Base-by-base conservation (phyloP, 1,140 invertebrate genomes). In the Drosophila ambigua region DNA sequence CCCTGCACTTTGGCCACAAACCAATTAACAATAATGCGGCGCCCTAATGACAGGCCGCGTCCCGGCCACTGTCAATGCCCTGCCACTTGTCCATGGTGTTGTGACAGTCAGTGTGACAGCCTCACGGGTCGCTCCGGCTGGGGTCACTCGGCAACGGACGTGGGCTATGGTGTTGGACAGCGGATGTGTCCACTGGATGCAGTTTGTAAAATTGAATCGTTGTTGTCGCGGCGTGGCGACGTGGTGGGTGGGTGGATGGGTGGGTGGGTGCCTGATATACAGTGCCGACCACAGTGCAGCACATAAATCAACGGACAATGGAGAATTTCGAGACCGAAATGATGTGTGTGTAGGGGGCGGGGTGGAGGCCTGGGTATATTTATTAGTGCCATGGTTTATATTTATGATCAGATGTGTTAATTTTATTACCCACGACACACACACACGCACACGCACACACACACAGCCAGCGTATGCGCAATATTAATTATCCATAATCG, bases 341-440 rank as follows among this genome's bases (percentile, higher is more conserved):
- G 16, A 23, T 50, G 4, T 6, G 48, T 7, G 46, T 5, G 2
- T n/a, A 1, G 16, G 16, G 48, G 23, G n/a, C 6, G 26, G 59
- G 24, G 31, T 15, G 28, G 55, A 15, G 55, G 2, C 4, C 20
- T 20, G 23, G 23, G 23, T 24, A 4, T 63, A 63, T 69, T 69
- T 69, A 68, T 66, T 65, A 35, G 49, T 49, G 39, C 11, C 53
- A 55, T 53, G 51, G 45, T 64, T 72, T 67, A 84, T 83, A 83
- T 83, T 83, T 83, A 83, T 79, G 76, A 41, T 63, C 66, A 61
- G 57, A 85, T 87, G 82, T 85, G 82, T 87, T 87, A 82, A 85
- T 85, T 85, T 87, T 87, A 85, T 85, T 85, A 78, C 82, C 68
- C 75, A 5, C 6, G 8, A 72, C 55, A 72, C 72, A 44, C 48